These are phyloP conservation scores for Cryptoprocta ferox DNA, from an alignment of 2,797 vertebrate species.

Conservation along the genomic window DNA sequence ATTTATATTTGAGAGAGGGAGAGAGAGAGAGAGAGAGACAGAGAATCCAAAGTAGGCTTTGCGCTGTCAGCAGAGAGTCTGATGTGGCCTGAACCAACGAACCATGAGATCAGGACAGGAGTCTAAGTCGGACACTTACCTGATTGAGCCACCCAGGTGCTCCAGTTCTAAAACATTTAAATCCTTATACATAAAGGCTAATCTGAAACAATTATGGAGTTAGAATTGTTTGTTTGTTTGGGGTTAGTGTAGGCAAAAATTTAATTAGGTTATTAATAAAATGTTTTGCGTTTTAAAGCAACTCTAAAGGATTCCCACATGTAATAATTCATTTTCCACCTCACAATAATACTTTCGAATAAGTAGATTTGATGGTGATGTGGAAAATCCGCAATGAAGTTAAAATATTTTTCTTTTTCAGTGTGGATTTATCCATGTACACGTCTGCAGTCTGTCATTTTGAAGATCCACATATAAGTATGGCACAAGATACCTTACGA, in stretches of 20 bases:
- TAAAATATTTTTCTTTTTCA: constrained; percentile 11
- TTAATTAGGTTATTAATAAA: neutral
- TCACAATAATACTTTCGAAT: neutral
- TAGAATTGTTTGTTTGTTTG: neutral
- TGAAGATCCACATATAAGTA: neutral
- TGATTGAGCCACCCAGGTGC: too few relatives aligned
- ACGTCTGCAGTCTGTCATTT: neutral
- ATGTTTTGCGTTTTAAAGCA: constrained; percentile 47
- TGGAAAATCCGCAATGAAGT: neutral
- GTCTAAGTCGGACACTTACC: too few relatives aligned
- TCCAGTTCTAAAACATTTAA: neutral
- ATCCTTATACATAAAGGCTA: neutral
- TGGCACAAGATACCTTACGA: neutral
- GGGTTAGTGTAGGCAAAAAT: neutral
- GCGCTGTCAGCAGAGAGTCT: too few relatives aligned
- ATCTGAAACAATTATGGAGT: neutral
- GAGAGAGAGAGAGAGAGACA: too few relatives aligned
- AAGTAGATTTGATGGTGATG: neutral
- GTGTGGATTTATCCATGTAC: neutral
- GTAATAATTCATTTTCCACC: neutral
- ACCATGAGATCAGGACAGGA: too few relatives aligned
- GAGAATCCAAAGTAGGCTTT: too few relatives aligned
- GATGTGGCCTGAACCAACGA: too few relatives aligned
- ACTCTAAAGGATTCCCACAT: neutral
- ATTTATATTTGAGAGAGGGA: too few relatives aligned